Percentiles rank a stretch among this genome's conserved stretches.
These are phyloP conservation scores for Augochlorella aurata DNA, from an alignment of 2,888 invertebrate genomes.

Conservation along the genomic window DNA sequence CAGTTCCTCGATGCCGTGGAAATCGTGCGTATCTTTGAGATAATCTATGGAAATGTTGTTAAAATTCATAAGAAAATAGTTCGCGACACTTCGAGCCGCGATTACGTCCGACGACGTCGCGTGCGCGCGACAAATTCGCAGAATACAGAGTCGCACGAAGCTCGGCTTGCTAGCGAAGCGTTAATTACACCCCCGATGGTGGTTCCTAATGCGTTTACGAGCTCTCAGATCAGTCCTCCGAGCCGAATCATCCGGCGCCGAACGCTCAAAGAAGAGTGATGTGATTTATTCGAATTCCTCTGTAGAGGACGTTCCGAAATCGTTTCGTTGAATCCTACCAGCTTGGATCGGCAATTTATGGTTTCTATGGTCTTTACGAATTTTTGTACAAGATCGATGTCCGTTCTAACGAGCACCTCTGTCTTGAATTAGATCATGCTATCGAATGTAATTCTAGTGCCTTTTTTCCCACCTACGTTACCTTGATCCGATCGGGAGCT, in stretches of 20 bases:
- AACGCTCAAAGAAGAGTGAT: slow-evolving; percentile 21
- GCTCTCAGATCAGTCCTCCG: slow-evolving; percentile 25
- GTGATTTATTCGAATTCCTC: slow-evolving; percentile 9
- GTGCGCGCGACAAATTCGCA: slow-evolving; percentile 15
- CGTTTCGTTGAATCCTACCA: slow-evolving; percentile 5
- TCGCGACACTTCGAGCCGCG: slow-evolving; percentile 1
- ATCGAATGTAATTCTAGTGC: too few relatives aligned
- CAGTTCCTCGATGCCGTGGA: slow-evolving; percentile 28
- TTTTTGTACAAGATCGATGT: too few relatives aligned
- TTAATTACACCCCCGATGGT: slow-evolving; percentile 4
- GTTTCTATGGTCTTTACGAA: too few relatives aligned
- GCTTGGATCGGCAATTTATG: neutral
- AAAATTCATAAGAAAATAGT: neutral
- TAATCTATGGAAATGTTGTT: slow-evolving; percentile 1
- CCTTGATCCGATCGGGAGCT: neutral
- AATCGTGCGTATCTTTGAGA: neutral
- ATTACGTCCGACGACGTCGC: neutral
- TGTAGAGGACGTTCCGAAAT: slow-evolving; percentile 12
- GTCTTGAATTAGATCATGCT: too few relatives aligned
- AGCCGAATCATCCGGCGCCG: slow-evolving; percentile 2
- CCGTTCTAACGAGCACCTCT: too few relatives aligned
- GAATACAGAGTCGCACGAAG: slow-evolving; percentile 38
- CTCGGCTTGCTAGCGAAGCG: slow-evolving; percentile 38
- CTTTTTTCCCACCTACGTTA: neutral
- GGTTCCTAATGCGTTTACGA: slow-evolving; percentile 23